Conservation (phyloP, 2,888 invertebrate genomes). For the Drosophila anomelani region DNA sequence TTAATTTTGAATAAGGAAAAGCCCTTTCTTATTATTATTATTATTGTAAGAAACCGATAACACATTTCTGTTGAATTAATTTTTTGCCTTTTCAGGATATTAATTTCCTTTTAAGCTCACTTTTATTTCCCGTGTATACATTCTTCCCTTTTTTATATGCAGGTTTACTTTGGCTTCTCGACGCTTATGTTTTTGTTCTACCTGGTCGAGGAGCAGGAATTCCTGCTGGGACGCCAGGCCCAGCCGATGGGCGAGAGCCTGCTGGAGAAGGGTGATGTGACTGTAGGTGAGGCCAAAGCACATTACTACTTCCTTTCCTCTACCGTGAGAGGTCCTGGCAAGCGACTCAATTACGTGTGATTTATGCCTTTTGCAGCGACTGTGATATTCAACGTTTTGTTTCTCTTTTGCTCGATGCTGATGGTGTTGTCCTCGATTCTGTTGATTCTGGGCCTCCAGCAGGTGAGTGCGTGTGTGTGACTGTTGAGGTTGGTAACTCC, state of each 20-base stretch:
- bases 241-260: constrained; percentile 87
- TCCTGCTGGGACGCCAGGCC: constrained; percentile 86
- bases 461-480: constrained; percentile 85
- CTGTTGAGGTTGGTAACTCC: not conserved
- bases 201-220: constrained; percentile 88
- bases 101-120: not conserved
- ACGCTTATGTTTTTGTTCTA: constrained; percentile 88
- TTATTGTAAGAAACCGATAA: too few relatives aligned
- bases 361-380: constrained; percentile 87
- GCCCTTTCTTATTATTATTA: too few relatives aligned
- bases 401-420: constrained; percentile 88
- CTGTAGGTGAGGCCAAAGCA: constrained; percentile 74
- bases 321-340: not conserved
- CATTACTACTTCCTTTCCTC: not conserved
- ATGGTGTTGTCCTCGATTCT: constrained; percentile 89
- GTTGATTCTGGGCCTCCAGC: constrained; percentile 89
- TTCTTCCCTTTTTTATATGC: constrained; percentile 71
- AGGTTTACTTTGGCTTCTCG: constrained; percentile 89
- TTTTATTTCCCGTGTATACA: not conserved
- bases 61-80: too few relatives aligned
- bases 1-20: too few relatives aligned
- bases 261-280: constrained; percentile 86
- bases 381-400: constrained; percentile 88
- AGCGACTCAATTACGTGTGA: constrained; percentile 44
- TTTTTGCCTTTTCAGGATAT: not conserved